Evolutionary conservation across 2,797 vertebrate species (phyloP).

Genomic region (Tympanoctomys barrerae): DNA sequence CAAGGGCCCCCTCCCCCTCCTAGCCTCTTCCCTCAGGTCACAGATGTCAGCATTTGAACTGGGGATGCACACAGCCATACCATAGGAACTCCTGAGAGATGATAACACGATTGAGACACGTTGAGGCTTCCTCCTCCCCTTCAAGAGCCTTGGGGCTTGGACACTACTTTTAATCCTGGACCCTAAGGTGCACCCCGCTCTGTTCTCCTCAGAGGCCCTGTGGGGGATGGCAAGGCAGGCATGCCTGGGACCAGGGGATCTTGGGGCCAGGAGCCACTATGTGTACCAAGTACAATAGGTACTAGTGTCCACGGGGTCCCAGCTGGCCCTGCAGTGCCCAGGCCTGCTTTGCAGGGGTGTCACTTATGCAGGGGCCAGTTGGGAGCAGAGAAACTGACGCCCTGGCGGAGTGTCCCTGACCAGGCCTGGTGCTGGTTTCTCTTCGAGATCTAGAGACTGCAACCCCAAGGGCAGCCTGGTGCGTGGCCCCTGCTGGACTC

Average conservation of each 20-base stretch:
- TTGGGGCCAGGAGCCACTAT: neutral
- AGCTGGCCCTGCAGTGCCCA: neutral
- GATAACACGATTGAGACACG: accelerated
- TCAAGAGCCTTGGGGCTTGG: neutral
- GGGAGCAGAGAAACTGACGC: too few species aligned
- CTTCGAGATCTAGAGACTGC: neutral
- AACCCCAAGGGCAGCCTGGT: neutral
- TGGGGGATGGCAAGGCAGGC: neutral
- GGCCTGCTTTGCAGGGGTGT: neutral
- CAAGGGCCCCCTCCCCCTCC: neutral
- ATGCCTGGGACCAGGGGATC: neutral
- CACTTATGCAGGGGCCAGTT: too few species aligned
- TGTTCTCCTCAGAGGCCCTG: neutral
- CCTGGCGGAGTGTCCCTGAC: neutral
- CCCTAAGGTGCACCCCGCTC: accelerated
- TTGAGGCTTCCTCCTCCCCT: neutral
- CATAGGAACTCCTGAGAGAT: neutral
- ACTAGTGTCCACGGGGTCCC: accelerated
- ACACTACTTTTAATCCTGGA: neutral
- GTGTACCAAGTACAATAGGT: neutral
- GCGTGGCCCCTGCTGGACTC: neutral
- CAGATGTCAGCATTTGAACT: neutral
- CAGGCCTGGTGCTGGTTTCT: neutral
- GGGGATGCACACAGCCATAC: neutral
- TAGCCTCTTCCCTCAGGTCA: too few species aligned